phyloP scores from a whole-genome alignment of 1,140 invertebrate genomes.

The Temnothorax nylanderi region DNA sequence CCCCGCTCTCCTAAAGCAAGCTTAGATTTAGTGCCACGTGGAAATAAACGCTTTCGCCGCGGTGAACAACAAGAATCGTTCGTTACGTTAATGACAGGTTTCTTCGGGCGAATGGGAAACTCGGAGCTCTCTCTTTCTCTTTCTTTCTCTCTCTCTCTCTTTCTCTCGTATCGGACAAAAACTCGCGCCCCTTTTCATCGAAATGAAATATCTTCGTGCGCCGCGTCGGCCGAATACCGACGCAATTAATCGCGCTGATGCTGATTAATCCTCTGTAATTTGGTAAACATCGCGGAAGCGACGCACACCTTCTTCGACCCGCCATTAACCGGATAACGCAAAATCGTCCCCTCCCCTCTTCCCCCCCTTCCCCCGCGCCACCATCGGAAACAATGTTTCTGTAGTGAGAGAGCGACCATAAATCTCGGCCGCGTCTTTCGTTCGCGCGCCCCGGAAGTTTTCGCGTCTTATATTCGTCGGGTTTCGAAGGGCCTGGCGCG shows the following conservation, averaged over 20 bases:
- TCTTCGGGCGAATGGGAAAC: slow-evolving; percentile 51
- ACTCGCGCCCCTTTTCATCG: slow-evolving; percentile 40
- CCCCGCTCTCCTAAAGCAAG: slow-evolving; percentile 44
- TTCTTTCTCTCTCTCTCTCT: not conserved
- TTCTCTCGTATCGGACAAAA: slow-evolving; percentile 17
- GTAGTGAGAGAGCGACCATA: slow-evolving; percentile 47
- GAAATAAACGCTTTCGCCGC: slow-evolving; percentile 72
- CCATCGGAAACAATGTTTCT: slow-evolving; percentile 41
- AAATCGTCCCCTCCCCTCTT: slow-evolving; percentile 9
- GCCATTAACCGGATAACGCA: slow-evolving; percentile 40
- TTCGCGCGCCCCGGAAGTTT: slow-evolving; percentile 58
- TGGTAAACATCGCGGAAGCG: slow-evolving; percentile 46
- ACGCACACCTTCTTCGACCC: slow-evolving; percentile 28
- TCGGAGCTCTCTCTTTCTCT: not conserved
- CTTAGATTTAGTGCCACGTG: slow-evolving; percentile 72
- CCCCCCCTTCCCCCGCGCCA: not conserved
- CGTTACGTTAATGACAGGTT: slow-evolving; percentile 67
- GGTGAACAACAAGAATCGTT: slow-evolving; percentile 75
- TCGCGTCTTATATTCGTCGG: slow-evolving; percentile 68
- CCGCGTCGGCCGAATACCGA: slow-evolving; percentile 28
- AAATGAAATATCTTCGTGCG: slow-evolving; percentile 47
- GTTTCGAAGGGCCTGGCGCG: slow-evolving; percentile 48
- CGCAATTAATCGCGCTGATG: slow-evolving; percentile 51
- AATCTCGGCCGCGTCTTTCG: slow-evolving; percentile 66
- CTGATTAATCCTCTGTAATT: slow-evolving; percentile 49